Conservation (phyloP, 30 jellyfish, hydroid and myxozoan genomes). For the Nemopilema nomurai region DNA sequence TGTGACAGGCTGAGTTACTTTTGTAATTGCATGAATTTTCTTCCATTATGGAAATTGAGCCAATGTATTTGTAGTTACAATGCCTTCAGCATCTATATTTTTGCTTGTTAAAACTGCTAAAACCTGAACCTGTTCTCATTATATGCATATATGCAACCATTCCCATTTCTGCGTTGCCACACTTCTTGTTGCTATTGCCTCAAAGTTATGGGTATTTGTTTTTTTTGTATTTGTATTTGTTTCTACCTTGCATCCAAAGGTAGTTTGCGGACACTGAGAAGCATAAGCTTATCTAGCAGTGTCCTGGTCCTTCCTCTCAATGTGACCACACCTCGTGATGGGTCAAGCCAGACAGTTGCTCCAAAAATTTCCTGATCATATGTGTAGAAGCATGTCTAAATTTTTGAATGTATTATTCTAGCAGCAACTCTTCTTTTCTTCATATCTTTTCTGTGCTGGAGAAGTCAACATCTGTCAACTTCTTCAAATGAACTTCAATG, state of each 20-base stretch:
- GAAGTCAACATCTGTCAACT: conserved; percentile 21
- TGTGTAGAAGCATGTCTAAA: conserved; percentile 23
- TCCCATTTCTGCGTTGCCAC: conserved; percentile 8
- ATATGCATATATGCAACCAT: too few relatives aligned
- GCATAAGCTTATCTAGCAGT: too few relatives aligned
- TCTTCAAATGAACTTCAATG: conserved; percentile 20
- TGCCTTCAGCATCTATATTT: too few relatives aligned
- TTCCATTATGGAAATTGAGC: conserved; percentile 31
- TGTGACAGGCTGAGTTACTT: conserved; percentile 23
- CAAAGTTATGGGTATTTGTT: conserved; percentile 33
- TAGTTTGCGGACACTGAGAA: too few relatives aligned
- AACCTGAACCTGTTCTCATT: too few relatives aligned
- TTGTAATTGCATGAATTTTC: conserved; percentile 27
- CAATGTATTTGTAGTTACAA: conserved; percentile 22
- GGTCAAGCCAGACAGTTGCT: conserved; percentile 42
- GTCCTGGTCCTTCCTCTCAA: too few relatives aligned
- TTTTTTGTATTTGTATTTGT: too few relatives aligned
- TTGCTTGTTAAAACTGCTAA: too few relatives aligned
- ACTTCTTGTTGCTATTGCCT: conserved; percentile 27
- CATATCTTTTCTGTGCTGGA: conserved; percentile 4
- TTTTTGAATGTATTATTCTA: not conserved
- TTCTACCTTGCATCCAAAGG: too few relatives aligned
- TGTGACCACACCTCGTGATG: too few relatives aligned
- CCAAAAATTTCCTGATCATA: conserved; percentile 27
- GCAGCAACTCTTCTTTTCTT: too few relatives aligned